Percentiles rank a stretch among this genome's conserved stretches.
phyloP scores from a whole-genome alignment of 2,888 invertebrate genomes.

The Cheilosia scutellata region DNA sequence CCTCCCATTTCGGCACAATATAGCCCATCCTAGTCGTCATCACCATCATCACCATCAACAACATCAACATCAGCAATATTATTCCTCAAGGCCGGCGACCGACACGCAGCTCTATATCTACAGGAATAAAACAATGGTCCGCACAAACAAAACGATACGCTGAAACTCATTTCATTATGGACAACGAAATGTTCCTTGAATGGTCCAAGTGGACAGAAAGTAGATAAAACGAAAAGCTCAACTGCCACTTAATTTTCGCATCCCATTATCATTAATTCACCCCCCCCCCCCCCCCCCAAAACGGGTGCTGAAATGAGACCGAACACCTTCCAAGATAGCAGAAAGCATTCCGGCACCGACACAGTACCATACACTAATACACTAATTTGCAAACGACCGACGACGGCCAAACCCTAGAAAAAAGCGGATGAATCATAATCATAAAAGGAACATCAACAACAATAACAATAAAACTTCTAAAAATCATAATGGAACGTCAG shows the following conservation, averaged over 20 bases:
- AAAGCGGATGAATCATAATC: conserved; percentile 71
- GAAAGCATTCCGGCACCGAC: background rate
- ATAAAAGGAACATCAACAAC: conserved; percentile 75
- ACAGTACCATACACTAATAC: conserved; percentile 11
- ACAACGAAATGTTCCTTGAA: conserved; percentile 61
- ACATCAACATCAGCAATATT: conserved; percentile 47
- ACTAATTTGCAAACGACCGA: conserved; percentile 57
- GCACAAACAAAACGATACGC: conserved; percentile 27
- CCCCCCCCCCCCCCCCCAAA: conserved; percentile 33
- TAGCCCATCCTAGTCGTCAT: conserved; percentile 57
- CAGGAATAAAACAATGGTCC: conserved; percentile 12
- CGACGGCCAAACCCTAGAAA: conserved; percentile 14
- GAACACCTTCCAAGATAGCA: conserved; percentile 42
- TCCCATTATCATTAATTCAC: conserved; percentile 75
- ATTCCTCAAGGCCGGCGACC: conserved; percentile 33
- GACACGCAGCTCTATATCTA: background rate
- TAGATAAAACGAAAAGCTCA: conserved; percentile 75
- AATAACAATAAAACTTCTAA: conserved; percentile 75
- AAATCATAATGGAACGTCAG: conserved; percentile 67
- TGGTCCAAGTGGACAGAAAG: conserved; percentile 74
- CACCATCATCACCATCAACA: conserved; percentile 55
- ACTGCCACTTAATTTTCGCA: conserved; percentile 76
- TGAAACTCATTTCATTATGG: conserved; percentile 69
- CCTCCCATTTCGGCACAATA: conserved; percentile 48
- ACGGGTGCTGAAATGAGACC: background rate